These are phyloP conservation scores for Holothuria scabra DNA, from an alignment of 53 echinoderm and acorn worm genomes.

Conservation along the genomic window DNA sequence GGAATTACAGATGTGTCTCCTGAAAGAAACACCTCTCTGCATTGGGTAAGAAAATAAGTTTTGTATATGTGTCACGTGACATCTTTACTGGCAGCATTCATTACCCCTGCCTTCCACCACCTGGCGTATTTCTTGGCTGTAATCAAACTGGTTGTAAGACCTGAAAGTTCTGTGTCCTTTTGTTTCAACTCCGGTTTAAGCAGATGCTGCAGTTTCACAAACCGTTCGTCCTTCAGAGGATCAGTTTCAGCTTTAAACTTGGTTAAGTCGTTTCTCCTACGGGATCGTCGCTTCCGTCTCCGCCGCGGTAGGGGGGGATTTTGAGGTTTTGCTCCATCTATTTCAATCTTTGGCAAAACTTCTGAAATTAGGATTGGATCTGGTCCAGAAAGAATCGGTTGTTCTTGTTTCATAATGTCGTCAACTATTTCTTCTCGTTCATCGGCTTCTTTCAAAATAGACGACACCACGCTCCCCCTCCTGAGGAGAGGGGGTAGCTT, in stretches of 20 bases:
- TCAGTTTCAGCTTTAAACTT: conserved; percentile 7
- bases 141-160: conserved; percentile 1
- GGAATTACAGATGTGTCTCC: too few species aligned
- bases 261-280: conserved; percentile 19
- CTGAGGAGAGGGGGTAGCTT: conserved; percentile 24
- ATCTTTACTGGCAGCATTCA: background rate
- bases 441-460: conserved; percentile 31
- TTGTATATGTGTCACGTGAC: too few species aligned
- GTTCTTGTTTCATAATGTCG: conserved; percentile 27
- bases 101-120: conserved; percentile 22
- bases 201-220: conserved; percentile 23
- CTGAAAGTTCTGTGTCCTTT: conserved; percentile 3
- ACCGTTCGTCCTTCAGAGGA: conserved; percentile 30
- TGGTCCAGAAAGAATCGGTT: conserved; percentile 54
- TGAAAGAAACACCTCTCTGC: too few species aligned
- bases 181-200: conserved; percentile 27
- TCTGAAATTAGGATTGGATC: conserved; percentile 72
- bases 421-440: conserved; percentile 6
- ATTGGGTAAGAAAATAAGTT: too few species aligned
- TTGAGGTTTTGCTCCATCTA: conserved; percentile 8
- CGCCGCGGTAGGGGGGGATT: background rate
- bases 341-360: conserved; percentile 61
- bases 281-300: background rate
- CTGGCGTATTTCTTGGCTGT: conserved; percentile 23
- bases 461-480: conserved; percentile 14